Percentiles rank a stretch among this genome's conserved stretches.
Conservation (phyloP, 23 tunicate species). For the Clavelina lepadiformis region DNA sequence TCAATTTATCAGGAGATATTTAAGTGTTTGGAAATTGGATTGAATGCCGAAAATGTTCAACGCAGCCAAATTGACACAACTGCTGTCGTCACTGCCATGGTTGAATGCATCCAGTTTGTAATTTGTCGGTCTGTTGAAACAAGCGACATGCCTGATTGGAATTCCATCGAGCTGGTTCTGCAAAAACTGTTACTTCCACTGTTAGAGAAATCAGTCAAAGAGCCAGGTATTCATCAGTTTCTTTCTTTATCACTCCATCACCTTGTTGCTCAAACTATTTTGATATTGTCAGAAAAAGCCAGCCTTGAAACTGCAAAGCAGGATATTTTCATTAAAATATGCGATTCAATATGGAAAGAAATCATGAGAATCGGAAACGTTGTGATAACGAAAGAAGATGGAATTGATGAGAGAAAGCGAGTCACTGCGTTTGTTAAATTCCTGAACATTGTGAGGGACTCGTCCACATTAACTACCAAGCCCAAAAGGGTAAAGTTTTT, state of each 20-base stretch:
- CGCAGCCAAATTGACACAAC: constrained; percentile 45
- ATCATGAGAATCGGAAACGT: constrained; percentile 8
- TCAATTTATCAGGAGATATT: constrained; percentile 54
- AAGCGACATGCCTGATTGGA: constrained; percentile 8
- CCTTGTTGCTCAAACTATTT: constrained; percentile 7
- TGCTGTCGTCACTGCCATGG: constrained; percentile 25
- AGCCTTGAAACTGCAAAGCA: neutral
- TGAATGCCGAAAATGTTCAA: constrained; percentile 11
- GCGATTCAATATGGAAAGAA: constrained; percentile 23
- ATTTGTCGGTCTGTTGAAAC: constrained; percentile 20
- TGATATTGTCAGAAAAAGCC: constrained; percentile 10
- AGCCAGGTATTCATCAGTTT: constrained; percentile 20
- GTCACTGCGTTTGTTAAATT: too few relatives aligned
- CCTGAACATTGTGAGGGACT: too few relatives aligned
- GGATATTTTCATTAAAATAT: neutral
- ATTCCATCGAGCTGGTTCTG: constrained; percentile 10
- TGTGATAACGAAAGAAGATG: neutral
- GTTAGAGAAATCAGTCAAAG: constrained; percentile 11
- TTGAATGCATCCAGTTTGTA: constrained; percentile 43
- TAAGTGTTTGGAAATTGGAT: constrained; percentile 15
- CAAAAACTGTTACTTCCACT: constrained; percentile 34
- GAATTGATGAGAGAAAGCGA: neutral
- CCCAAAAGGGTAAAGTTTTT: too few relatives aligned
- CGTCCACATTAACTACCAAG: too few relatives aligned
- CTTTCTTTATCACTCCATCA: constrained; percentile 12